Evolutionary conservation across 2,113 vertebrate genomes (phyloP).

Genomic region (Elephantulus edwardii): DNA sequence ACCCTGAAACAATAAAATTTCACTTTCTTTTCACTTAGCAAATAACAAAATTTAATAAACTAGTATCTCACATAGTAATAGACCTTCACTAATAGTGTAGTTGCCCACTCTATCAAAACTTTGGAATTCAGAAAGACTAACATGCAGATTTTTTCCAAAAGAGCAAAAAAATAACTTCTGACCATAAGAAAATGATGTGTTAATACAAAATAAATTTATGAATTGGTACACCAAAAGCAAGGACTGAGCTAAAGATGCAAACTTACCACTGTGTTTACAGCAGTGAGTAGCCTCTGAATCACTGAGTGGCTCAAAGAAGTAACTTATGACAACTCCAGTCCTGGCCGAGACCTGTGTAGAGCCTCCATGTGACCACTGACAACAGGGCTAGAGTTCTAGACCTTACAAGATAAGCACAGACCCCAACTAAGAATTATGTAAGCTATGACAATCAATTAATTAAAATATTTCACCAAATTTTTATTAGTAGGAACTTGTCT

Average conservation of each 20-base stretch:
- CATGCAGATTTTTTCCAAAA: neutral
- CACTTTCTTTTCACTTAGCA: neutral
- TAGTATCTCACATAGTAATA: neutral
- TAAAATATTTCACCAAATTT: neutral
- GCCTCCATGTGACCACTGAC: neutral
- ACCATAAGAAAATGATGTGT: neutral
- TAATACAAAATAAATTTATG: neutral
- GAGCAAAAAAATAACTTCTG: conserved; percentile 35
- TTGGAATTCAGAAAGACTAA: neutral
- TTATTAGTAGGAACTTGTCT: neutral
- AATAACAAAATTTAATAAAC: neutral
- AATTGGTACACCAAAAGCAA: neutral
- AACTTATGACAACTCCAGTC: neutral
- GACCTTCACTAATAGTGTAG: neutral
- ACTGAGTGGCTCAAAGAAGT: neutral
- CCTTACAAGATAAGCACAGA: neutral
- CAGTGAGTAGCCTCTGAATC: neutral
- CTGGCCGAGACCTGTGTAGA: neutral
- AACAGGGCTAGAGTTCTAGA: neutral
- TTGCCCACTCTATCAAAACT: neutral
- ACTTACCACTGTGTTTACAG: neutral
- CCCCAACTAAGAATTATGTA: neutral
- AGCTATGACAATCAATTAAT: neutral
- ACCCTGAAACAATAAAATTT: neutral
- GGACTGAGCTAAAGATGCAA: neutral